Base-by-base conservation (phyloP, 2,797 vertebrate species). In the Champsocephalus gunnari region DNA sequence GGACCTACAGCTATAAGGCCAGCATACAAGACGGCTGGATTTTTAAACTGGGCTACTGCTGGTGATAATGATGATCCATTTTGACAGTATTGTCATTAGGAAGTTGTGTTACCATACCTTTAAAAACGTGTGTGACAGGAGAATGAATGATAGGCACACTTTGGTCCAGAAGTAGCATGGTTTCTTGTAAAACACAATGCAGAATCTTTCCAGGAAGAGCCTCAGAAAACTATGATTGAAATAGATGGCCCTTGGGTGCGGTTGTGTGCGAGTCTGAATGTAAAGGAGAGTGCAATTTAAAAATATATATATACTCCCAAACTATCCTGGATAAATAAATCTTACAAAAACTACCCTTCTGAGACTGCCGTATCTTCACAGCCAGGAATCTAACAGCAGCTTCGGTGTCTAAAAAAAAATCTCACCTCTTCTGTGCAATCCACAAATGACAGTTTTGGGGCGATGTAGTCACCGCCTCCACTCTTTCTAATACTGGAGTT, bases 381-480 rank as follows among this genome's bases (percentile, higher is more conserved):
- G 80, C 72, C 59, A 62, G 44, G 55, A 87, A 83, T 83, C 81
- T 88, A 87, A 86, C 77, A 80, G 73, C 67, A 38, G 66, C 83
- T 87, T 82, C 70, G 79, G 75, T 89, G 54, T 48, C 44, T n/a
- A 57, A 38, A 68, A 48, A 66, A 71, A 87, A 85, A 80, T 79
- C 67, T 62, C 5, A n/a, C 71, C 79, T 80, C 79, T 75, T 80
- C 53, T 70, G 41, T 73, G 81, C 58, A 82, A 77, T 73, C 77
- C 71, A 77, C 63, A 82, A 67, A 87, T 92, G 92, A 91, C 92
- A 93, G 90, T 91, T 92, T 91, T 82, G 82, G 92, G 90, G 76
- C 89, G 83, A 80, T 19, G 50, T 69, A 84, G 88, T 88, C 77
- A 76, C 38, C 38, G 63, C 75, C 56, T 87, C 65, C 43, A 56